These are phyloP conservation scores for Blastomussa wellsi DNA, from an alignment of 92 coral and sea anemone species.

Conservation along the genomic window DNA sequence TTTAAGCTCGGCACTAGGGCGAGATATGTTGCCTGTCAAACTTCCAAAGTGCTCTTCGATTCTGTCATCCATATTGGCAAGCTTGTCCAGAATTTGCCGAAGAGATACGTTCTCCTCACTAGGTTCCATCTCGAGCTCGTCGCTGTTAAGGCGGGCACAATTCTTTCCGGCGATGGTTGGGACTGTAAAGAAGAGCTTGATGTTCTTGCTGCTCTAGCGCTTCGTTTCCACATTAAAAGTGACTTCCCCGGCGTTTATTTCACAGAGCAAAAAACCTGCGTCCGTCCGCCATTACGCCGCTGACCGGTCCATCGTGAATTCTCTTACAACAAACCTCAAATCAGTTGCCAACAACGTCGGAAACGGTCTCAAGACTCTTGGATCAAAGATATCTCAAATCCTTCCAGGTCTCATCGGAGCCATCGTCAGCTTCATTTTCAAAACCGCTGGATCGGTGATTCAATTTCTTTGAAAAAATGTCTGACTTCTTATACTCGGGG, in stretches of 20 bases:
- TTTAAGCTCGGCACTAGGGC: conserved; percentile 4
- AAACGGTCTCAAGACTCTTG: background rate
- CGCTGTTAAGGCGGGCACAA: too few relatives aligned
- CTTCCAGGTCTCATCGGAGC: background rate
- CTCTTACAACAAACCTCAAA: background rate
- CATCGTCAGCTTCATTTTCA: background rate
- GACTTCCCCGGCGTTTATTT: conserved; percentile 1
- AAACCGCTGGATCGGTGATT: background rate
- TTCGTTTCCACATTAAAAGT: conserved; percentile 6
- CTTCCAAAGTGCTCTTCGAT: conserved; percentile 26
- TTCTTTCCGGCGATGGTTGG: conserved; percentile 9
- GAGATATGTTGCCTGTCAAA: background rate
- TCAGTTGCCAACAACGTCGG: background rate
- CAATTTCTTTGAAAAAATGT: background rate
- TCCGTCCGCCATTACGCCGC: too few relatives aligned
- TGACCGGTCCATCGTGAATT: background rate
- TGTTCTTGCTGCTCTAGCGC: conserved; percentile 2
- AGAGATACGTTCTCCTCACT: conserved; percentile 2
- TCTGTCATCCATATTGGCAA: conserved; percentile 6
- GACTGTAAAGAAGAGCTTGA: conserved; percentile 25
- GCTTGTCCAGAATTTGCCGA: conserved; percentile 16
- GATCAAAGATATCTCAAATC: background rate
- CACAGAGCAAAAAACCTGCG: background rate
- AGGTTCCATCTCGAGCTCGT: conserved; percentile 13
- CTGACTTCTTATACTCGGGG: background rate